Base-by-base conservation (phyloP, 2,113 vertebrate genomes). In the Pseudopipra pipra region DNA sequence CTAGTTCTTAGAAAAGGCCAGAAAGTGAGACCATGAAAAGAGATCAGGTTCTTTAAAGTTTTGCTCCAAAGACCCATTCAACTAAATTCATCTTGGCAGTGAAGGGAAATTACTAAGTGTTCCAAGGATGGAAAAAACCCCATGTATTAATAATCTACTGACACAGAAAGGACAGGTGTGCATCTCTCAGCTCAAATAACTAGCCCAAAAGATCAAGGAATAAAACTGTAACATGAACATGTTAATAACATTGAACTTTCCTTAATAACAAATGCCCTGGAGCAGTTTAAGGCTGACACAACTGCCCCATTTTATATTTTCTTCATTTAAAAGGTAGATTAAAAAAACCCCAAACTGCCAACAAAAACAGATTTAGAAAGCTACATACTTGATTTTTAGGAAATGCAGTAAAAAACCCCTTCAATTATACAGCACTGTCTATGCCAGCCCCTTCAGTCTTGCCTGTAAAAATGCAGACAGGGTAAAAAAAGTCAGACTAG, bases 141-240 rank as follows among this genome's bases (percentile, higher is more conserved):
- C 49, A 25, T 7, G 16, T 73, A 82, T 94, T 90, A 93, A 95
- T 90, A 73, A 95, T 27, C 20, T 74, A 85, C 78, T 80, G 39
- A 94, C 93, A 96, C 2, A 80, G 55, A 94, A 95, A 96, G 81
- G 89, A 94, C 87, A 96, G 94, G 82, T 88, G 85, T 87, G 87
- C 74, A 93, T 71, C 51, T 78, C 61, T 61, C 67, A 95, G 72
- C 44, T 87, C 68, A 91, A 83, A 85, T 73, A 85, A 80, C 63
- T 14, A 88, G 33, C 39, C 46, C 58, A 35, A 72, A 87, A 94
- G 79, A 96, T 95, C 87, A 96, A 96, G 88, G 79, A 88, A 91
- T 59, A 77, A 80, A 91, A 83, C 27, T 58, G 46, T 83, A 93
- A 86, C 46, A 71, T 25, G 71, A 87, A 87, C 2, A 6, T 2